phyloP scores from a whole-genome alignment of 2,888 invertebrate genomes.

The Cylindroiulus punctatus region DNA sequence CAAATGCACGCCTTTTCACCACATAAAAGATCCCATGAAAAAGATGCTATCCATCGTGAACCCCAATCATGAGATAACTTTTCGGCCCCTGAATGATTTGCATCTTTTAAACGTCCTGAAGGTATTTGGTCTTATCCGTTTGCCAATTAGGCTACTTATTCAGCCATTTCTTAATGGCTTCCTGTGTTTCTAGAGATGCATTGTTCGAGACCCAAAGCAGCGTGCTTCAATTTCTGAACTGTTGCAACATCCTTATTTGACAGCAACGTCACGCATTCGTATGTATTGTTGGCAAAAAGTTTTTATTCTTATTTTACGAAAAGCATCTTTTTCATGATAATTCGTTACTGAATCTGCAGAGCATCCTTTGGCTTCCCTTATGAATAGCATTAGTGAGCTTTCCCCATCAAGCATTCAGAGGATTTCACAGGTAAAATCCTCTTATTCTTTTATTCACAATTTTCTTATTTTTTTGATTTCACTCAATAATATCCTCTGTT shows the following conservation, averaged over 20 bases:
- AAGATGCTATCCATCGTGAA: slow-evolving; percentile 83
- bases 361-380: slow-evolving; percentile 27
- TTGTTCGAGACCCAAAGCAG: slow-evolving; percentile 76
- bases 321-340: too few species aligned
- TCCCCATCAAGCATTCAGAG: slow-evolving; percentile 44
- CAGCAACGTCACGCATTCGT: background rate
- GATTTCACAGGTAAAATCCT: slow-evolving; percentile 24
- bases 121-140: slow-evolving; percentile 55
- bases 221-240: slow-evolving; percentile 81
- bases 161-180: too few species aligned
- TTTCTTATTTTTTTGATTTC: too few species aligned
- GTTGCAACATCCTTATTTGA: slow-evolving; percentile 70
- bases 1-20: slow-evolving; percentile 88
- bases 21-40: slow-evolving; percentile 76
- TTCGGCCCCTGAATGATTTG: slow-evolving; percentile 69
- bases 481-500: too few species aligned
- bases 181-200: slow-evolving; percentile 71
- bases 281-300: background rate
- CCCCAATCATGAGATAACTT: slow-evolving; percentile 78
- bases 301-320: background rate
- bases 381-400: background rate
- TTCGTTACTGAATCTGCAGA: background rate
- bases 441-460: too few species aligned
- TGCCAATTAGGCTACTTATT: too few species aligned
- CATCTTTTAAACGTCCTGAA: slow-evolving; percentile 73